Percentiles rank a stretch among this genome's conserved stretches.
Evolutionary conservation across 2,888 invertebrate genomes (phyloP).

Genomic region (Esperia sulphurella): DNA sequence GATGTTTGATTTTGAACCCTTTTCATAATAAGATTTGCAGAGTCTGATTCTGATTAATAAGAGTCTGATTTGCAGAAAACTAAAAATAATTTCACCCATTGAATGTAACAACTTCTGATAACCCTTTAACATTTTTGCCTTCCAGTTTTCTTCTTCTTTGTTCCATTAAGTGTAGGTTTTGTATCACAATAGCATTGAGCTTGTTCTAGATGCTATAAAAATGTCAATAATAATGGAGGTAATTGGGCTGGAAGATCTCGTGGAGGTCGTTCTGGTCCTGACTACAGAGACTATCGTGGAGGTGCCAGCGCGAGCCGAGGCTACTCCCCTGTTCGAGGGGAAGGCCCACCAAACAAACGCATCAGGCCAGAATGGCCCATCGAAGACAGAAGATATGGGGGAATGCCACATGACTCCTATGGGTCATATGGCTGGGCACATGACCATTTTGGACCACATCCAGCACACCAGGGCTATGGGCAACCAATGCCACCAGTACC

Average conservation of each 20-base stretch:
- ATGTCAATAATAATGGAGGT: slow-evolving; percentile 1
- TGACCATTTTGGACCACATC: slow-evolving; percentile 78
- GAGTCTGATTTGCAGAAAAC: too few relatives aligned
- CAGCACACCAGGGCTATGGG: slow-evolving; percentile 81
- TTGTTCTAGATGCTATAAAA: slow-evolving; percentile 4
- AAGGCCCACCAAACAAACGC: slow-evolving; percentile 87
- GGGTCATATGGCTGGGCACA: slow-evolving; percentile 78
- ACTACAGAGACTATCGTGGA: slow-evolving; percentile 87
- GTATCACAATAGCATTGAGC: background rate
- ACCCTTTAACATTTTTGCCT: too few relatives aligned
- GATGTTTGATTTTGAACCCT: too few relatives aligned
- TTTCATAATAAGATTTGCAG: too few relatives aligned
- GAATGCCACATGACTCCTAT: slow-evolving; percentile 72
- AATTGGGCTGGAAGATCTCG: slow-evolving; percentile 47
- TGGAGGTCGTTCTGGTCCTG: slow-evolving; percentile 86
- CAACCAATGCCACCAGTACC: slow-evolving; percentile 77
- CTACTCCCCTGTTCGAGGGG: slow-evolving; percentile 87
- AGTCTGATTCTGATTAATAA: too few relatives aligned
- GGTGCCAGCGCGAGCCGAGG: slow-evolving; percentile 84
- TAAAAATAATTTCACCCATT: too few relatives aligned
- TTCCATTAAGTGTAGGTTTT: too few relatives aligned
- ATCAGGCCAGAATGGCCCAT: slow-evolving; percentile 86
- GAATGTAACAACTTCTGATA: too few relatives aligned
- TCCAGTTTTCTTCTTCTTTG: too few relatives aligned
- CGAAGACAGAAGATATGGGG: slow-evolving; percentile 72